These are phyloP conservation scores for Onychorhynchus coronatus DNA, from an alignment of 2,113 vertebrate species.

Conservation along the genomic window DNA sequence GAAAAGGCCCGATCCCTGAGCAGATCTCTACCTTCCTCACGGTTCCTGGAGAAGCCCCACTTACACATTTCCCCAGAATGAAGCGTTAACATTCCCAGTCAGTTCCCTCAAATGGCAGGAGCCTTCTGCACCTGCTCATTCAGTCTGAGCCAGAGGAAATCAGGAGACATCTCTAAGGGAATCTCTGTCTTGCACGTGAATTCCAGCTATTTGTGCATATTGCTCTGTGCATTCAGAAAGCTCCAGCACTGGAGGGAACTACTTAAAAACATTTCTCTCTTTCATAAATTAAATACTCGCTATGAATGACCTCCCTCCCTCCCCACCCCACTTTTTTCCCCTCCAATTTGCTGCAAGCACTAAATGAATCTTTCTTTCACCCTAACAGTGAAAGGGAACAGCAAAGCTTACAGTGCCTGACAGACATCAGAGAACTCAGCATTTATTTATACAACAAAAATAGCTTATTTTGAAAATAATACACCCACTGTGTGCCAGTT, in stretches of 20 bases:
- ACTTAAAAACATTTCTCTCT: not conserved
- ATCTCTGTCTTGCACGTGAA: not conserved
- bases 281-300: not conserved
- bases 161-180: not conserved
- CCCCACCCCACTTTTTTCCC: accelerated
- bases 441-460: not conserved
- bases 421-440: not conserved
- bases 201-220: not conserved
- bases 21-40: not conserved
- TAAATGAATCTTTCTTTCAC: not conserved
- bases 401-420: not conserved
- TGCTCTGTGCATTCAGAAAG: not conserved
- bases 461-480: not conserved
- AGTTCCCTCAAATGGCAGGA: not conserved
- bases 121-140: not conserved
- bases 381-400: not conserved
- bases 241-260: not conserved
- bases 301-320: not conserved
- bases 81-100: not conserved
- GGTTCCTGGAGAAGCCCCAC: not conserved
- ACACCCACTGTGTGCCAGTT: not conserved
- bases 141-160: not conserved
- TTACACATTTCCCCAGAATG: not conserved
- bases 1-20: not conserved
- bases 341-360: not conserved